Percentiles rank a stretch among this genome's conserved stretches.
Evolutionary conservation across 2,797 vertebrate genomes (phyloP).

Genomic region (Coregonus ussuriensis): DNA sequence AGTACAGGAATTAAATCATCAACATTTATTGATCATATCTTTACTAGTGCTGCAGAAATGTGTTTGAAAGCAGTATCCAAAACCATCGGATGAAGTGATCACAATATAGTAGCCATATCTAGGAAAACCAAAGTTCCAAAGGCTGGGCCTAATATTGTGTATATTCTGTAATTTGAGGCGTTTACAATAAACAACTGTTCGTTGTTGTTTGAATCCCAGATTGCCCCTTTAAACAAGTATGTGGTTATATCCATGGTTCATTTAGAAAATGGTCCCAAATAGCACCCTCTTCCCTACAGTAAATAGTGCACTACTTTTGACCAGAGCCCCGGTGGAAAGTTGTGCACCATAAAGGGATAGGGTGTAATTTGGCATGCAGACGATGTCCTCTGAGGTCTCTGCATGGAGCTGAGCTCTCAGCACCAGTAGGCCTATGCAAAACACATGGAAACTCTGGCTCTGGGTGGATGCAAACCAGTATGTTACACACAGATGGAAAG

Average conservation of each 20-base stretch:
- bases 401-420: neutral
- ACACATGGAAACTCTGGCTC: neutral
- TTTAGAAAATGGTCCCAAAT: neutral
- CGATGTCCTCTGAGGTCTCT: neutral
- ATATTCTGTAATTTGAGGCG: no score
- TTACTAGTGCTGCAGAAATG: no score
- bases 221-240: neutral
- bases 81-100: no score
- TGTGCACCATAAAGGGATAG: neutral
- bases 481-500: no score
- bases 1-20: no score
- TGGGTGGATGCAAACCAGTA: neutral
- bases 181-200: neutral
- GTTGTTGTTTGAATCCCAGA: neutral
- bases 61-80: no score
- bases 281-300: neutral
- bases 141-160: no score
- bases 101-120: no score
- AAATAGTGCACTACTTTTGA: no score
- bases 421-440: neutral
- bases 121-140: no score
- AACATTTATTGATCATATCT: no score
- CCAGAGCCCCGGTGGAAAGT: neutral
- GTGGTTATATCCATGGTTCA: neutral
- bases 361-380: neutral